Evolutionary conservation across 1,140 invertebrate species (phyloP).

Genomic region (Andrena cerasifolii): DNA sequence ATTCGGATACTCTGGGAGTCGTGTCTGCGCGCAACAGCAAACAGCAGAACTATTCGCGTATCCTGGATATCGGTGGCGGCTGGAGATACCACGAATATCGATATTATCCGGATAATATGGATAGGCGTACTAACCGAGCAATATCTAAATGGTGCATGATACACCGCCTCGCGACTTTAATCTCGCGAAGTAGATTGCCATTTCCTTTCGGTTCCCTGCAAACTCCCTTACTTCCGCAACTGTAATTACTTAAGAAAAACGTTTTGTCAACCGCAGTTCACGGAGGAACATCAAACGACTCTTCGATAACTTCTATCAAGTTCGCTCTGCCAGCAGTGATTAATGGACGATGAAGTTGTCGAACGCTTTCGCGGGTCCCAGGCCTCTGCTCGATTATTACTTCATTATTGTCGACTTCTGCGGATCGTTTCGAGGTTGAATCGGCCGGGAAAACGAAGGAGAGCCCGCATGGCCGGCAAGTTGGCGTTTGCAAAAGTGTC

Average conservation of each 20-base stretch:
- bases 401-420: no score
- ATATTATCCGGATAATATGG: constrained; percentile 6
- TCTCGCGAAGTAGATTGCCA: constrained; percentile 38
- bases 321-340: neutral
- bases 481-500: no score
- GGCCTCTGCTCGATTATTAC: no score
- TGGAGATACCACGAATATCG: constrained; percentile 24
- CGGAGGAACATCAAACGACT: neutral
- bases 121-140: constrained; percentile 21
- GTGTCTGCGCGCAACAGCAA: neutral
- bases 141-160: constrained; percentile 30
- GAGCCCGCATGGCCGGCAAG: no score
- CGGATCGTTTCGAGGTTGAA: no score
- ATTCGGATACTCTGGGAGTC: neutral
- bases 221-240: neutral
- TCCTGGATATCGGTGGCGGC: constrained; percentile 3
- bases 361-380: neutral
- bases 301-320: neutral
- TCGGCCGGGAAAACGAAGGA: no score
- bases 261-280: neutral
- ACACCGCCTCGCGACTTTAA: constrained; percentile 20
- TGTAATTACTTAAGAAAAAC: constrained; percentile 11
- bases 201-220: neutral
- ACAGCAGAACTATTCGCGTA: constrained; percentile 5
- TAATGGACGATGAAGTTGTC: neutral